These are phyloP conservation scores for Garrulus glandarius DNA, from an alignment of 2,797 vertebrate species.

Conservation along the genomic window DNA sequence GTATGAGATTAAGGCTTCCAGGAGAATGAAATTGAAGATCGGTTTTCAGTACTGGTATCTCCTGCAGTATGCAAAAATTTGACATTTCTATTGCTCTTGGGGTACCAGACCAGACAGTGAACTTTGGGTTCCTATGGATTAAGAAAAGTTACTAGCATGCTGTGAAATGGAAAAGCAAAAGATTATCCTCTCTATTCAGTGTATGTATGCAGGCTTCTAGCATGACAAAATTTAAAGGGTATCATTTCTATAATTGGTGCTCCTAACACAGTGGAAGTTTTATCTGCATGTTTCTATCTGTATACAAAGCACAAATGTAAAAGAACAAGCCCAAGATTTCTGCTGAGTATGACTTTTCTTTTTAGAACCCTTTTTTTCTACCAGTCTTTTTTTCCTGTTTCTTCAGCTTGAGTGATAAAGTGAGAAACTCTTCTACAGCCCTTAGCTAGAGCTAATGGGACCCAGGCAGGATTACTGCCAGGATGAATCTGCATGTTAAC, in stretches of 20 bases:
- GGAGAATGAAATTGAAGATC: neutral
- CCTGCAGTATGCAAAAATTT: neutral
- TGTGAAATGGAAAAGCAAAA: conserved; percentile 16
- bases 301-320: neutral
- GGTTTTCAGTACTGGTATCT: neutral
- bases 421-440: neutral
- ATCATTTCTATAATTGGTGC: neutral
- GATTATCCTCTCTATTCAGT: neutral
- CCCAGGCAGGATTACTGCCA: neutral
- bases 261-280: neutral
- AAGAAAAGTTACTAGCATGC: neutral
- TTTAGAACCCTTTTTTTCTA: neutral
- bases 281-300: neutral
- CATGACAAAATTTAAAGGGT: neutral
- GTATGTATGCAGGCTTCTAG: neutral
- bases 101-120: conserved; percentile 12
- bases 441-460: neutral
- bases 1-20: conserved; percentile 12
- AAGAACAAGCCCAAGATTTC: neutral
- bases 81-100: conserved; percentile 22
- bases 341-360: neutral
- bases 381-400: neutral
- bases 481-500: neutral
- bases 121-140: neutral
- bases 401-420: neutral